Base-by-base conservation (phyloP, 2,797 vertebrate species). In the Rhinella marina region DNA sequence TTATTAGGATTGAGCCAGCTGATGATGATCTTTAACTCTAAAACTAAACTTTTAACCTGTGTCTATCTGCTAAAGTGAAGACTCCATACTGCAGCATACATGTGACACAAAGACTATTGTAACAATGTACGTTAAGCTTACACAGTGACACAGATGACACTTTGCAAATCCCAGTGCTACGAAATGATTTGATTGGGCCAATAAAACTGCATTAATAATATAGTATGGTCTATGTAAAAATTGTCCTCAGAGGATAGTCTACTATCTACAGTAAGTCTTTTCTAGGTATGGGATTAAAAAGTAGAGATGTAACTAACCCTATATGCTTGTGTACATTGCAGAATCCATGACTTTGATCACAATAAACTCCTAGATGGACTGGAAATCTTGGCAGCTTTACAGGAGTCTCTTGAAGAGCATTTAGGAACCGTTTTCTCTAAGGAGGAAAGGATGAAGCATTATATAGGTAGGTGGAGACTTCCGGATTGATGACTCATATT, bases 281-380 rank as follows among this genome's bases (percentile, higher is more conserved):
- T 17, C 56, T 57, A 61, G 61, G 23, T 6, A 5, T 64, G 41
- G 41, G 41, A 41, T 41, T 41, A 6, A 41, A 41, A 41, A 41
- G 3, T 3, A 64, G 61, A 8, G 23, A 13, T 68, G 66, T 29
- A 27, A 68, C 48, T 54, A 14, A 54, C 23, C n/a, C n/a, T 14
- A 11, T 16, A 13, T 25, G 17, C n/a, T 17, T 56, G 25, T 76
- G 7, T 70, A 14, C 23, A 75, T n/a, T 85, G 48, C 62, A 90
- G 90, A 7, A 59, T 89, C 16, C 90, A 90, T 61, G 88, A 90
- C n/a, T 90, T 89, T 81, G 90, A 90, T 82, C 88, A 90, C 68
- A 90, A 90, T 78, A 89, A 85, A 23, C 59, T 86, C 3, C 59
- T 90, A 64, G 90, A 90, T 87, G 88, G 90, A 4, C 79, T 90